A percentile compares a stretch with the other conserved stretches of the same genome.
Conservation (phyloP, 2,888 invertebrate genomes). For the Iphiclides podalirius region DNA sequence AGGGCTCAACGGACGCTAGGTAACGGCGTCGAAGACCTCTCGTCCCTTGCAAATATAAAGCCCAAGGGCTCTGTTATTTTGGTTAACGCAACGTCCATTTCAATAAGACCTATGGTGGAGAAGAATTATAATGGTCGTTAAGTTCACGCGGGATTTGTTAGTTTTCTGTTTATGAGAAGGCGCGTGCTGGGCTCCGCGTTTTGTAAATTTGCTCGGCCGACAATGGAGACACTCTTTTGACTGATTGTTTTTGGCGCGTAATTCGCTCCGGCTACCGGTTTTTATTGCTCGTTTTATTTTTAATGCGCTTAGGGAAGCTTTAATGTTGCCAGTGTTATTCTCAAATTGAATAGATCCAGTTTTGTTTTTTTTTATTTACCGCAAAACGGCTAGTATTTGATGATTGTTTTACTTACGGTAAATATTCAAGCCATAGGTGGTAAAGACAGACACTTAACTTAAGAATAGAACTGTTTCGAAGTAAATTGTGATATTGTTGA, state of each 20-base stretch:
- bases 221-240: conserved; percentile 30
- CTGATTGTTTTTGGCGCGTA: conserved; percentile 25
- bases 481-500: no score
- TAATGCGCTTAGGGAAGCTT: not conserved
- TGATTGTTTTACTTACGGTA: no score
- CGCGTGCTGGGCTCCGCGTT: conserved; percentile 41
- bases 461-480: no score
- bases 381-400: not conserved
- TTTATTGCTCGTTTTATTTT: conserved; percentile 9
- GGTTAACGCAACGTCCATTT: conserved; percentile 4
- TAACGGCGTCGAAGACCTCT: not conserved
- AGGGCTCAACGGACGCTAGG: not conserved
- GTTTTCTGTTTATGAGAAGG: conserved; percentile 30
- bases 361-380: no score
- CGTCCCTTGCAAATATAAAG: not conserved
- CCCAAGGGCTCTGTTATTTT: not conserved
- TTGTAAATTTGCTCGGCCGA: conserved; percentile 41
- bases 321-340: not conserved
- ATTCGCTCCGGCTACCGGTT: conserved; percentile 26
- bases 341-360: not conserved
- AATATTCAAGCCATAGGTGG: no score
- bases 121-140: conserved; percentile 17
- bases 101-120: conserved; percentile 12
- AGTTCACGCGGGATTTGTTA: conserved; percentile 7
- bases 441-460: no score